Conservation (phyloP, 2,113 vertebrate species). For the Brachirus orientalis region DNA sequence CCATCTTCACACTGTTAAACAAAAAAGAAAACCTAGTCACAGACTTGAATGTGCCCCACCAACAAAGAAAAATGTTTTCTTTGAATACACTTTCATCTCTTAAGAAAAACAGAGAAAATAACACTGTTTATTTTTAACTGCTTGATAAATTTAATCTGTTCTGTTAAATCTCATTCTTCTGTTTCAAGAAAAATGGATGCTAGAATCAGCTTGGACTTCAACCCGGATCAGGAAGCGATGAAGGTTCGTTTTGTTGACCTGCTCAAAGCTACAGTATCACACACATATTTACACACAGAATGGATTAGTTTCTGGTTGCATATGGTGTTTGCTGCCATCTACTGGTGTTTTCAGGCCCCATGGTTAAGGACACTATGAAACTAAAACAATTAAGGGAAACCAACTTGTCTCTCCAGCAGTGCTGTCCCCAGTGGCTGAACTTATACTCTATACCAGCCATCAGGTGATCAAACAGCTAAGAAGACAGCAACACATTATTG, state of each 20-base stretch:
- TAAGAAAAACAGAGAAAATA: too few relatives aligned
- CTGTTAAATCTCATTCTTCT: too few relatives aligned
- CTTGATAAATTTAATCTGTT: conserved; percentile 52
- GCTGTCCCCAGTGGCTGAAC: conserved; percentile 88
- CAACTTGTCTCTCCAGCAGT: conserved; percentile 92
- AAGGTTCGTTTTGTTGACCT: conserved; percentile 87
- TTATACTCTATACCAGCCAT: conserved; percentile 88
- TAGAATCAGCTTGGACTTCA: conserved; percentile 82
- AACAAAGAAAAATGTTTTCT: too few relatives aligned
- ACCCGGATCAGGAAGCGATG: conserved; percentile 85
- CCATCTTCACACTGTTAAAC: too few relatives aligned
- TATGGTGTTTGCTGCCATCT: conserved; percentile 65
- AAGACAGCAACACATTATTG: neutral
- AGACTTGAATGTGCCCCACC: too few relatives aligned
- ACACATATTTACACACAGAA: conserved; percentile 13
- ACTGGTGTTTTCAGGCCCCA: conserved; percentile 21
- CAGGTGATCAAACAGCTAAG: conserved; percentile 83
- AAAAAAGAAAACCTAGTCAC: too few relatives aligned
- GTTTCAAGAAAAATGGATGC: conserved; percentile 67
- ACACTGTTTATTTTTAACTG: conserved; percentile 43
- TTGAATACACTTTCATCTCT: too few relatives aligned
- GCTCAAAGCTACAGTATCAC: conserved; percentile 82
- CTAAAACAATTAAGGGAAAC: conserved; percentile 20
- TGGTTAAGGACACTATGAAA: neutral
- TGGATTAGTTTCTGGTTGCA: neutral